Base-by-base conservation (phyloP, 2,888 invertebrate species). In the Hypercompe scribonia region DNA sequence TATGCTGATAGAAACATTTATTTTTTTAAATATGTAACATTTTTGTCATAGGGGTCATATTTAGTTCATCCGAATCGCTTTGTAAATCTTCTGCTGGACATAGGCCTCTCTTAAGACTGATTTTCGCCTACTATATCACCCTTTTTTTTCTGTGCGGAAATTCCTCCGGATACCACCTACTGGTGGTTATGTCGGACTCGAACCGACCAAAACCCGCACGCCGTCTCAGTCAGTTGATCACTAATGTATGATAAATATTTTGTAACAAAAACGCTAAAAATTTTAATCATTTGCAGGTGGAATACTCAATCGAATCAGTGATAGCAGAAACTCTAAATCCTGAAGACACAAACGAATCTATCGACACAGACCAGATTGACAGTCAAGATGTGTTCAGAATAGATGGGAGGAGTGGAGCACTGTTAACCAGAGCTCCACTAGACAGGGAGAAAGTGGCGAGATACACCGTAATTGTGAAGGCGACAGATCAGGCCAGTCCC, bases 371-470 rank as follows among this genome's bases (percentile, higher is more conserved):
- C 70, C 87, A 88, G 69, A 71, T 87, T 0, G 97, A 97, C 74
- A 97, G 97, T 76, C 96, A 97, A 68, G 97, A 97, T 13, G 97
- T 98, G 2, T 99, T 99, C 92, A 96, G 98, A 76, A 98, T 99
- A 77, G 99, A 99, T 88, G 96, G 97, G 0, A 96, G 97, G 76
- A 97, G 97, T 18, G 99, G 99, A 0, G 98, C 99, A 0, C 96
- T 99, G 58, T 97, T 98, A 0, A 99, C 99, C 0, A 96, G 98
- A 77, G 96, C 97, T 18, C 94, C 97, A 0, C 91, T 99, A 34
- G 99, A 99, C 90, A 96, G 99, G n/a, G 99, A 99, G 93, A 97
- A 97, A 10, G 97, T 98, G 1, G 97, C 98, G 71, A 97, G 97
- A 70, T 99, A 99, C 89, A 98, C 98, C 0, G 96, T 99, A 18